Percentiles rank a stretch among this genome's conserved stretches.
These are phyloP conservation scores for Siderastrea radians DNA, from an alignment of 92 coral and sea anemone genomes.

Conservation along the genomic window DNA sequence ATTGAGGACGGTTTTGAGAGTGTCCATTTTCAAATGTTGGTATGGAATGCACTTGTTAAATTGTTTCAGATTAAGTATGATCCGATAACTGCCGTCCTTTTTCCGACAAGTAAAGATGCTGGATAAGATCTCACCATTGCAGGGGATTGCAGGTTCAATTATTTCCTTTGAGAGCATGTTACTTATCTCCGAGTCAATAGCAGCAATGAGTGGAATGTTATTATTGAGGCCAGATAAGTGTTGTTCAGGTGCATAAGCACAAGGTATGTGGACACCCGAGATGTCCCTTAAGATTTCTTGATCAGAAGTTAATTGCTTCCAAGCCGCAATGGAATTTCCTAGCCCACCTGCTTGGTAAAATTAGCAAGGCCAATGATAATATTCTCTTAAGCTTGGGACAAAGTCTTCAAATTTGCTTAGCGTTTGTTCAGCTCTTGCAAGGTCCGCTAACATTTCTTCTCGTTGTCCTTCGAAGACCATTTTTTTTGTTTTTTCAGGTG, in stretches of 20 bases:
- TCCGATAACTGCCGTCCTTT: slow-evolving; percentile 45
- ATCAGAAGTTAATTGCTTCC: slow-evolving; percentile 9
- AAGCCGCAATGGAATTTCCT: neutral
- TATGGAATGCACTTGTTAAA: slow-evolving; percentile 46
- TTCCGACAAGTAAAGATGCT: slow-evolving; percentile 7
- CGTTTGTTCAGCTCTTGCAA: neutral
- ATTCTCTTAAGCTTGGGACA: neutral
- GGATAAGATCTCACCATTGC: neutral
- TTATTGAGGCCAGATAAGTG: neutral
- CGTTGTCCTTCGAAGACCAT: no score
- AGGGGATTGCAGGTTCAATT: neutral
- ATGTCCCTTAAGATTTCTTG: neutral
- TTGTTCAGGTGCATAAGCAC: neutral
- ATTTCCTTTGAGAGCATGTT: neutral
- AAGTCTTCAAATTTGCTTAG: slow-evolving; percentile 1
- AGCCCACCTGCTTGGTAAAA: neutral
- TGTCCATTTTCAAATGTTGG: slow-evolving; percentile 42
- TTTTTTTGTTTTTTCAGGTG: no score
- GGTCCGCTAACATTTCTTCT: no score
- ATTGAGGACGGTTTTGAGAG: slow-evolving; percentile 40
- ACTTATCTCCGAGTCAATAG: neutral
- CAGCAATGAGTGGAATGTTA: neutral
- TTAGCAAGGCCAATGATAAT: neutral
- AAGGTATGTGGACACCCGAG: slow-evolving; percentile 11
- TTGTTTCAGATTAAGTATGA: slow-evolving; percentile 47